Percentiles rank a stretch among this genome's conserved stretches.
Conservation (phyloP, 2,797 vertebrate species). For the Peromyscus melanophrys region DNA sequence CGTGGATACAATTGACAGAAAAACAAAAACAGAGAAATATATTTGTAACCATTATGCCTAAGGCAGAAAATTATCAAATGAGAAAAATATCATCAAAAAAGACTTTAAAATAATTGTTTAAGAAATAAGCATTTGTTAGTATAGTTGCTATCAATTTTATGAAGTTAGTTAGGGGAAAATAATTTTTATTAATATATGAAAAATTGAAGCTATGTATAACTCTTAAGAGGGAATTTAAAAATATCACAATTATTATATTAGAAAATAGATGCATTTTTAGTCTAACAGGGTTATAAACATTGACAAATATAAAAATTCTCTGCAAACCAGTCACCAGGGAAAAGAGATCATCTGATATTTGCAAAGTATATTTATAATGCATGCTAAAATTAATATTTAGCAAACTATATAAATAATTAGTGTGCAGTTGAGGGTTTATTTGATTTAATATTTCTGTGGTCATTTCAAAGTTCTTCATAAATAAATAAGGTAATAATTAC, state of each 20-base stretch:
- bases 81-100: background rate
- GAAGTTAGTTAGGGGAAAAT: slow-evolving; percentile 4
- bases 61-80: background rate
- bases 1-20: slow-evolving; percentile 1
- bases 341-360: background rate
- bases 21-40: slow-evolving; percentile 29
- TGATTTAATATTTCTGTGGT: background rate
- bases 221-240: background rate
- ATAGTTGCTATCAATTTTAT: background rate
- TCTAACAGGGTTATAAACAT: background rate
- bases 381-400: slow-evolving; percentile 17
- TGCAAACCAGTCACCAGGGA: background rate
- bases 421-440: background rate
- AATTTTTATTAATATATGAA: background rate
- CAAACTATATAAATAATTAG: background rate
- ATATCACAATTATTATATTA: background rate
- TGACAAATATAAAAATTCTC: background rate
- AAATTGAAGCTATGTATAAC: slow-evolving; percentile 19
- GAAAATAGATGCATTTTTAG: slow-evolving; percentile 24
- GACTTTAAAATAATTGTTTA: background rate
- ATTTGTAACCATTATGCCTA: slow-evolving; percentile 3
- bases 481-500: background rate
- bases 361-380: background rate
- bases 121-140: slow-evolving; percentile 39
- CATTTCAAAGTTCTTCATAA: background rate